Percentiles rank a stretch among this genome's conserved stretches.
Conservation (phyloP, 1,140 invertebrate genomes). For the Ectropis grisescens region DNA sequence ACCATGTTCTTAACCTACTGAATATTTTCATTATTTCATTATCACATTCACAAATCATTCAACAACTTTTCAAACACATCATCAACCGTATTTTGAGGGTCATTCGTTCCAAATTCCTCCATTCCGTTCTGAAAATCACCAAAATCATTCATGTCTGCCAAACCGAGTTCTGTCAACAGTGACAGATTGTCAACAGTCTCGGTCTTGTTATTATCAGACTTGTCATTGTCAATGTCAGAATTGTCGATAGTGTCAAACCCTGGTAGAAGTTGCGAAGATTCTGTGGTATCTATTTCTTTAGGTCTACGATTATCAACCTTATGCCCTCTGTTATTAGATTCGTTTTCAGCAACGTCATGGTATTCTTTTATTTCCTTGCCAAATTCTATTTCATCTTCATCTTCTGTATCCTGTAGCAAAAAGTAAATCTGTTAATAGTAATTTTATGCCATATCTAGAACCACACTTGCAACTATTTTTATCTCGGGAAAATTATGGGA, state of each 20-base stretch:
- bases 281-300: slow-evolving; percentile 39
- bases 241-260: slow-evolving; percentile 23
- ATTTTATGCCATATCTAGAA: no score
- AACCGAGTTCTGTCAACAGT: slow-evolving; percentile 45
- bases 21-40: no score
- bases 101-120: slow-evolving; percentile 23
- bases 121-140: slow-evolving; percentile 56
- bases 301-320: slow-evolving; percentile 33
- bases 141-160: slow-evolving; percentile 47
- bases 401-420: slow-evolving; percentile 17
- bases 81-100: slow-evolving; percentile 17
- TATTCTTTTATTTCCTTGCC: slow-evolving; percentile 57
- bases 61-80: slow-evolving; percentile 56
- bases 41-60: slow-evolving; percentile 41
- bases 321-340: slow-evolving; percentile 16
- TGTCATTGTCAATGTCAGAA: slow-evolving; percentile 20
- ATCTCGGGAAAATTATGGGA: no score
- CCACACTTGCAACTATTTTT: no score
- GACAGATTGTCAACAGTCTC: slow-evolving; percentile 38
- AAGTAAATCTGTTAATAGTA: no score
- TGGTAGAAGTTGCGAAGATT: slow-evolving; percentile 41
- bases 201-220: slow-evolving; percentile 17
- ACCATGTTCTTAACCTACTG: no score
- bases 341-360: slow-evolving; percentile 37
- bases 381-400: slow-evolving; percentile 57